Percentiles rank a stretch among this genome's conserved stretches.
phyloP scores from a whole-genome alignment of 2,888 invertebrate genomes.

The Yponomeuta plumbellus region DNA sequence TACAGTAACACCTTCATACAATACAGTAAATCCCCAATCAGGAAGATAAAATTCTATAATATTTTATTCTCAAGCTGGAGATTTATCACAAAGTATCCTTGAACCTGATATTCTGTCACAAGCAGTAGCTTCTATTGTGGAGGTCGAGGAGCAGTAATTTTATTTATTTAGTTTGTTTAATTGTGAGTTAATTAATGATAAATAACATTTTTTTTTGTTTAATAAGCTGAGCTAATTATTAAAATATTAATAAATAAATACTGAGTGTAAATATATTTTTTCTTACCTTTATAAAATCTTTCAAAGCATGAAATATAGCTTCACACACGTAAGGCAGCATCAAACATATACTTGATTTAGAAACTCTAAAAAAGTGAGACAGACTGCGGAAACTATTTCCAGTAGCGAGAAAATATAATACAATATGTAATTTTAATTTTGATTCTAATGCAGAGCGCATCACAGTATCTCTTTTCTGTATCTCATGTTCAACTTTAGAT shows the following conservation, averaged over 20 bases:
- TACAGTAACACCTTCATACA: too few species aligned
- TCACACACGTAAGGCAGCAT: constrained; percentile 13
- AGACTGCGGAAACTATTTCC: constrained; percentile 14
- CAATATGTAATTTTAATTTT: constrained; percentile 16
- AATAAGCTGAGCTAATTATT: neutral
- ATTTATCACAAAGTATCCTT: too few species aligned
- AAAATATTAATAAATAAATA: neutral
- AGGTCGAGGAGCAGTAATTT: too few species aligned
- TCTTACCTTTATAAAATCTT: constrained; percentile 14
- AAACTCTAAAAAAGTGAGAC: constrained; percentile 14
- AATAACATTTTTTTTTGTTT: constrained; percentile 10
- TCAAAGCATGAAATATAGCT: constrained; percentile 12
- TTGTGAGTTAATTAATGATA: constrained; percentile 2
- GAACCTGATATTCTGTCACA: too few species aligned
- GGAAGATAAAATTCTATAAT: too few species aligned
- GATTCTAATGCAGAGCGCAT: constrained; percentile 15
- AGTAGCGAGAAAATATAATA: constrained; percentile 15
- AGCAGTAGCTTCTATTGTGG: too few species aligned
- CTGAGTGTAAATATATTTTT: neutral
- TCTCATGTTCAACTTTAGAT: constrained; percentile 2
- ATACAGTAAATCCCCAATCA: too few species aligned
- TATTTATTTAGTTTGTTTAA: too few species aligned
- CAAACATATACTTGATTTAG: constrained; percentile 10
- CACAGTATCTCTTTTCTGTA: constrained; percentile 15
- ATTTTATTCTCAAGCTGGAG: too few species aligned